Percentiles rank a stretch among this genome's conserved stretches.
Evolutionary conservation across 2,113 vertebrate species (phyloP).

Genomic region (Gymnogyps californianus): DNA sequence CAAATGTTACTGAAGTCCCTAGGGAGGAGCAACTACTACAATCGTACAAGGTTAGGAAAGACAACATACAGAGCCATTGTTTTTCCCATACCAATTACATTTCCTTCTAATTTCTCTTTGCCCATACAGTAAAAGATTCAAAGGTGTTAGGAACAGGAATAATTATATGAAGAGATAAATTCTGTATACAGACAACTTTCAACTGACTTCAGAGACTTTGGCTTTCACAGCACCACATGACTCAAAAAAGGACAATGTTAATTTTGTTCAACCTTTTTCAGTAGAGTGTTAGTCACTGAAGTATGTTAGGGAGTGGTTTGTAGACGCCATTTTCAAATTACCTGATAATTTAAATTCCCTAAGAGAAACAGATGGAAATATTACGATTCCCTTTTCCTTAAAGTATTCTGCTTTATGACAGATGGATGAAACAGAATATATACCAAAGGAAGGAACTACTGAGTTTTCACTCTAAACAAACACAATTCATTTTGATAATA

Average conservation of each 20-base stretch:
- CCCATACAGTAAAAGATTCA: not conserved
- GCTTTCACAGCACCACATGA: not conserved
- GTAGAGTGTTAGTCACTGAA: not conserved
- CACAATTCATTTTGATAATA: not conserved
- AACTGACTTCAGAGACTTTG: not conserved
- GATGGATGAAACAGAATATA: not conserved
- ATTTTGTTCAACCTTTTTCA: not conserved
- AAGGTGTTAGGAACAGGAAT: not conserved
- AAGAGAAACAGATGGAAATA: not conserved
- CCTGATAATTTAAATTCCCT: not conserved
- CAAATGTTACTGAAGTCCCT: not conserved
- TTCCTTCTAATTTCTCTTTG: not conserved
- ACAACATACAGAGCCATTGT: not conserved
- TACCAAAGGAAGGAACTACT: not conserved
- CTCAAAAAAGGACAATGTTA: not conserved
- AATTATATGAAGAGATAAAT: not conserved
- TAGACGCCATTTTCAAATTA: not conserved
- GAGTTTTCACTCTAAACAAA: not conserved
- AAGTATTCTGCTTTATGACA: not conserved
- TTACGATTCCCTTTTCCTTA: not conserved
- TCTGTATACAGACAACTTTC: not conserved
- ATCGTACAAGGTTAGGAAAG: not conserved
- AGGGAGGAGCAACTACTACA: not conserved
- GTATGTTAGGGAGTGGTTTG: not conserved
- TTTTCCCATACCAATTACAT: not conserved